Evolutionary conservation across 2,888 invertebrate species (phyloP).

Genomic region (Ormyrus nitidulus): DNA sequence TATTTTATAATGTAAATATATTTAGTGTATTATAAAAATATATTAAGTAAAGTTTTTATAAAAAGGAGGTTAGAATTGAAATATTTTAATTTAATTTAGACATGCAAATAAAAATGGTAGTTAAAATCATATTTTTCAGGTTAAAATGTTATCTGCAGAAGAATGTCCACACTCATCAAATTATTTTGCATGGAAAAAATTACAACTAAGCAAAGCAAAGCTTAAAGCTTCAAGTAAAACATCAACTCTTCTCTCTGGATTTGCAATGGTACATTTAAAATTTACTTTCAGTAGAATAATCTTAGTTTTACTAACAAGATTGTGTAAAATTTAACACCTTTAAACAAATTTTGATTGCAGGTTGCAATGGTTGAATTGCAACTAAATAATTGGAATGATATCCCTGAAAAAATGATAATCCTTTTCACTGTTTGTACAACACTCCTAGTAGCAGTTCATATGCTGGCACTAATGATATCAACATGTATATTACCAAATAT

Average conservation of each 20-base stretch:
- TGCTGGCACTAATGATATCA: constrained; percentile 98
- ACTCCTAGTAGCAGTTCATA: constrained; percentile 95
- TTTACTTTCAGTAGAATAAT: constrained; percentile 55
- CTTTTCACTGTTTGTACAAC: constrained; percentile 97
- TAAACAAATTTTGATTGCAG: constrained; percentile 75
- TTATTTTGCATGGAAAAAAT: constrained; percentile 90
- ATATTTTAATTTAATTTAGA: background rate
- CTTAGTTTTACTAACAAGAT: background rate
- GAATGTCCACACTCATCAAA: constrained; percentile 79
- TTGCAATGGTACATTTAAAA: constrained; percentile 90
- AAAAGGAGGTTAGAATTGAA: constrained; percentile 24
- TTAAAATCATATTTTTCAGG: constrained; percentile 1
- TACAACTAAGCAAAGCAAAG: constrained; percentile 96
- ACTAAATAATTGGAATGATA: constrained; percentile 84
- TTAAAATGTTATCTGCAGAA: background rate
- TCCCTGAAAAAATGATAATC: constrained; percentile 89
- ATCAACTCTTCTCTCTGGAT: constrained; percentile 96
- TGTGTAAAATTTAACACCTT: background rate
- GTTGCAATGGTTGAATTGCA: constrained; percentile 98
- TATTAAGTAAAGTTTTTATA: background rate
- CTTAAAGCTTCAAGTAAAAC: constrained; percentile 98
- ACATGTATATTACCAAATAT: constrained; percentile 99
- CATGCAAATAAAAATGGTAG: background rate
- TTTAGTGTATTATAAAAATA: constrained; percentile 10
- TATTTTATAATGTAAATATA: background rate